Base-by-base conservation (phyloP, 1,140 invertebrate genomes). In the Cydia strobilella region DNA sequence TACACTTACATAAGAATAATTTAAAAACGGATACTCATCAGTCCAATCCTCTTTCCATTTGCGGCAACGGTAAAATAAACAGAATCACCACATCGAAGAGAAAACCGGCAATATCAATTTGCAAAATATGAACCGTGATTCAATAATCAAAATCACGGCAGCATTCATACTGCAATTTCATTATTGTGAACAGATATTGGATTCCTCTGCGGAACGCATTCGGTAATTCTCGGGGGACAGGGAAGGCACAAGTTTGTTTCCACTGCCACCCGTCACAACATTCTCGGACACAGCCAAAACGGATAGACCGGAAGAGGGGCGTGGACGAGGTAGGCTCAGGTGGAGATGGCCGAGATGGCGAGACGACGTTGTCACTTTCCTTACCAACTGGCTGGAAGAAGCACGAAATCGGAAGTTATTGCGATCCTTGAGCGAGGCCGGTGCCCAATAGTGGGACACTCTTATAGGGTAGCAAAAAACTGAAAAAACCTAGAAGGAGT, bases 91-190 rank as follows among this genome's bases (percentile, higher is more conserved):
- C 25, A 39, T 7, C 54, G 73, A 75, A 78, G 76, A 69, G 75
- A 79, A 76, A 75, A 51, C 23, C 72, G 65, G 25, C 73, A 84
- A 84, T 84, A 86, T 84, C 86, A 83, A 86, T 88, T 87, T 88
- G 80, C 80, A 82, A 74, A 86, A 87, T 86, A 85, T 83, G 84
- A 85, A 85, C 76, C 84, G 78, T 85, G 86, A 90, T 90, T 90
- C 84, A 90, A 90, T 91, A 90, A 89, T 84, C 80, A 82, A 86
- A 92, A 92, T 90, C 88, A 91, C 83, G 85, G 88, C 84, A 86
- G 84, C 85, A 87, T 87, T 89, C 87, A 86, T 84, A 85, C 75
- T 90, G 85, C 87, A 90, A 90, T 90, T 87, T 86, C 80, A 89
- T 92, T 92, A 90, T 80, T 81, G 83, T 80, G 77, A 83, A 81